phyloP scores from a whole-genome alignment of 2,888 invertebrate genomes.

The Drosophila ochracea region DNA sequence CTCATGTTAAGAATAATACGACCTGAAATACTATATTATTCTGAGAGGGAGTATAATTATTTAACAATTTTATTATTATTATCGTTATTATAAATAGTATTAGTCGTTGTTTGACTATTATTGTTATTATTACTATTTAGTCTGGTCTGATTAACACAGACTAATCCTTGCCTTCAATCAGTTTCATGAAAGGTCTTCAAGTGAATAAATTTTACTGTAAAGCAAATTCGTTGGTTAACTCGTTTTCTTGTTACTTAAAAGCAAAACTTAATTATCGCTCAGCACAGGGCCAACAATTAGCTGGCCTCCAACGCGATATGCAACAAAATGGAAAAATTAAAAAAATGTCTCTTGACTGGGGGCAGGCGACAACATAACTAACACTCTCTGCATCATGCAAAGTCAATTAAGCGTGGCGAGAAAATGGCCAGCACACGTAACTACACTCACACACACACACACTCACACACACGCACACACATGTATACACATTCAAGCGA shows the following conservation, averaged over 20 bases:
- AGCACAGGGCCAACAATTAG: conserved; percentile 32
- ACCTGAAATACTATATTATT: not conserved
- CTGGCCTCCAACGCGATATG: conserved; percentile 7
- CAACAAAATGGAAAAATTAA: conserved; percentile 14
- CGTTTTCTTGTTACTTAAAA: conserved; percentile 10
- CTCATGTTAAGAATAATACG: not conserved
- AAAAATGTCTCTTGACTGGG: conserved; percentile 18
- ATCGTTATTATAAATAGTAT: too few species aligned
- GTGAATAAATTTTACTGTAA: not conserved
- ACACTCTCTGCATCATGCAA: conserved; percentile 54
- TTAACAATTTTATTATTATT: not conserved
- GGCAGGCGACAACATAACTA: conserved; percentile 48
- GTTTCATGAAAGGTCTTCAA: not conserved
- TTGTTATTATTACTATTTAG: not conserved
- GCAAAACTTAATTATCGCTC: conserved; percentile 43
- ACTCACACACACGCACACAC: conserved; percentile 1
- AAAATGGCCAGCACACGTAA: conserved; percentile 48
- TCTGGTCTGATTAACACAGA: not conserved
- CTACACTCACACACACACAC: conserved; percentile 2
- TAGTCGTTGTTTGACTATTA: not conserved
- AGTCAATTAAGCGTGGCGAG: conserved; percentile 63
- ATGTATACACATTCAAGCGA: conserved; percentile 6
- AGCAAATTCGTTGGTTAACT: not conserved
- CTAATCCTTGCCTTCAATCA: not conserved
- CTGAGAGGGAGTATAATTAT: not conserved